These are phyloP conservation scores for Lasioglossum vierecki DNA, from an alignment of 2,888 invertebrate genomes.

Conservation along the genomic window DNA sequence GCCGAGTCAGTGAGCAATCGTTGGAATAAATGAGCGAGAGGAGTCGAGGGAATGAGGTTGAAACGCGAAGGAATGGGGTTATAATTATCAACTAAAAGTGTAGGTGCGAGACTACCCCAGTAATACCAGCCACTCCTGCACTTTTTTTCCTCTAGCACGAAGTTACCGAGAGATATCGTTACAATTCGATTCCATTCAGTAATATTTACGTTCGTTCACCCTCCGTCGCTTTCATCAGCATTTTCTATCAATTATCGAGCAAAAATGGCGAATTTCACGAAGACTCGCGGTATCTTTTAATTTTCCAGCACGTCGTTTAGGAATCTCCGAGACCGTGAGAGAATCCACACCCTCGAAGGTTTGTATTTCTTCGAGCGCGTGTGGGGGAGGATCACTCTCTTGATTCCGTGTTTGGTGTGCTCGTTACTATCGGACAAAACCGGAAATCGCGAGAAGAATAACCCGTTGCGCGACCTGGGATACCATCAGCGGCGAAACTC, in stretches of 20 bases:
- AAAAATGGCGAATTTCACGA: no score
- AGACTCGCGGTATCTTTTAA: background rate
- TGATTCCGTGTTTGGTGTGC: constrained; percentile 28
- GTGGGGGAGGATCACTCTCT: constrained; percentile 25
- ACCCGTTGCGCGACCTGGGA: background rate
- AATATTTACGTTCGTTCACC: background rate
- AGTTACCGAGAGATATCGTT: constrained; percentile 1
- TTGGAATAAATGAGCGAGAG: constrained; percentile 53
- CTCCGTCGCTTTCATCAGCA: background rate
- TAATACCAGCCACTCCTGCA: constrained; percentile 6
- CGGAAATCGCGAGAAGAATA: constrained; percentile 29
- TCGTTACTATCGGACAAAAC: constrained; percentile 37
- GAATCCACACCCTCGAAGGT: constrained; percentile 58
- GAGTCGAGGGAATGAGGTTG: background rate
- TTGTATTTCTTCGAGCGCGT: constrained; percentile 67
- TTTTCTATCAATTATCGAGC: background rate
- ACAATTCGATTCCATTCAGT: background rate
- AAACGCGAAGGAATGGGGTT: constrained; percentile 39
- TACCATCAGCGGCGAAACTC: constrained; percentile 14
- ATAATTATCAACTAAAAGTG: constrained; percentile 54
- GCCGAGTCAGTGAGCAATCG: constrained; percentile 58
- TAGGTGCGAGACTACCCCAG: constrained; percentile 26
- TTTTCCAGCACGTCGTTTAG: background rate
- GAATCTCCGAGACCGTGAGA: constrained; percentile 17
- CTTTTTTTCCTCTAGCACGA: background rate